Conservation (phyloP, 30 jellyfish, hydroid and myxozoan genomes). For the Turritopsis dohrnii region DNA sequence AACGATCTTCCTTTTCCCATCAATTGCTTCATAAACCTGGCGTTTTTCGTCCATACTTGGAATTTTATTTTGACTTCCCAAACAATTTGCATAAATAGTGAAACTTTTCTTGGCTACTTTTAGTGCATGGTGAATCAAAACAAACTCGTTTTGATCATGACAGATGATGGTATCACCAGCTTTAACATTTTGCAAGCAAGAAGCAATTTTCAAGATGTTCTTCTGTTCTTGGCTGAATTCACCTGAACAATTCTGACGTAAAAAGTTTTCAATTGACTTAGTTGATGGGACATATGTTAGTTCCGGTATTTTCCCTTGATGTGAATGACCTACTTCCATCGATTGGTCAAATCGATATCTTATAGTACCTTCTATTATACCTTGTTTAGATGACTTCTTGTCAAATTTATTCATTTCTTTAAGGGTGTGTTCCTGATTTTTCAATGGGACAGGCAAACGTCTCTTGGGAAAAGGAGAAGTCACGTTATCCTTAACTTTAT, state of each 20-base stretch:
- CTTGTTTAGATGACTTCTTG: not conserved
- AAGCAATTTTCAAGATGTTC: not conserved
- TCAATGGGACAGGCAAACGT: not conserved
- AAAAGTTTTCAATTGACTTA: not conserved
- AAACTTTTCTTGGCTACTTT: not conserved
- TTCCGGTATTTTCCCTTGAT: not conserved
- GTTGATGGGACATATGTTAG: not conserved
- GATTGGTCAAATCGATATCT: not conserved
- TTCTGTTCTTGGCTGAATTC: not conserved
- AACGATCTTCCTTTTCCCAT: not conserved
- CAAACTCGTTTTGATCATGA: not conserved
- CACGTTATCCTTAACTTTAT: not conserved
- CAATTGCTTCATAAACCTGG: not conserved
- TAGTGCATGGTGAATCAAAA: not conserved
- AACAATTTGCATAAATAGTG: not conserved
- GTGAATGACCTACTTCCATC: not conserved
- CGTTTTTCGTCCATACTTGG: not conserved
- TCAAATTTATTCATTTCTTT: not conserved
- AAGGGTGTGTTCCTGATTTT: not conserved
- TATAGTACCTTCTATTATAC: not conserved
- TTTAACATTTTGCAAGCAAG: not conserved
- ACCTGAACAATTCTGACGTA: not conserved
- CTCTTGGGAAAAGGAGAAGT: not conserved
- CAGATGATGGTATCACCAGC: not conserved
- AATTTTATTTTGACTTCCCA: not conserved